Conservation (phyloP, 1,140 invertebrate species). For the Bombus sibiricus region DNA sequence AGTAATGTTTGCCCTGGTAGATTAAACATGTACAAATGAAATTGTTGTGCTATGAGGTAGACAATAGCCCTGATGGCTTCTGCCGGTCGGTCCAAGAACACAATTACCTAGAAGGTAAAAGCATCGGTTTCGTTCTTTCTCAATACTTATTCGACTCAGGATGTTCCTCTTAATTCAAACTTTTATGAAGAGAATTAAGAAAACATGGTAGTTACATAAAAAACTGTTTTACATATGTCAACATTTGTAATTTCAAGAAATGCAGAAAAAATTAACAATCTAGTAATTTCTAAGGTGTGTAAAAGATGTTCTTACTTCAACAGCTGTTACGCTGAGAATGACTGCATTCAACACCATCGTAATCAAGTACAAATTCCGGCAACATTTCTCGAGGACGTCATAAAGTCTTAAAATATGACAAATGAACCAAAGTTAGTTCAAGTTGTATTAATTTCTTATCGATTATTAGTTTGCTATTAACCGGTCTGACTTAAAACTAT, state of each 20-base stretch:
- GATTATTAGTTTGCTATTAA: neutral
- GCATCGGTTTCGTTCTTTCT: neutral
- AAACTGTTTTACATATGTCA: no score
- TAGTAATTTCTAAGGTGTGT: no score
- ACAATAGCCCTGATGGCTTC: neutral
- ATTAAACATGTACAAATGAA: conserved; percentile 6
- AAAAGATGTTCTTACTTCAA: neutral
- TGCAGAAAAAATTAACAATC: no score
- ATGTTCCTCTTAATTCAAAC: neutral
- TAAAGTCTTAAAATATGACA: neutral
- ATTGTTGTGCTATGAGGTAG: neutral
- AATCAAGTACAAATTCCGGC: neutral
- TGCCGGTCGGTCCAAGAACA: neutral
- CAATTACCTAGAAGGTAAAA: neutral
- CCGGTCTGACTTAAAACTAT: neutral
- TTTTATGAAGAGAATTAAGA: no score
- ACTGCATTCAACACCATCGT: neutral
- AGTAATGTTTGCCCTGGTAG: neutral
- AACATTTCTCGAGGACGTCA: neutral
- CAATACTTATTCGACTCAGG: neutral
- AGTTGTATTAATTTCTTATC: neutral
- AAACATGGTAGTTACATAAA: no score
- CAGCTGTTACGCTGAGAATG: neutral
- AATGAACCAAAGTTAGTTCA: neutral
- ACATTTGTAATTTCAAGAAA: no score